These are phyloP conservation scores for Ondatra zibethicus DNA, from an alignment of 2,113 vertebrate species.

Conservation along the genomic window DNA sequence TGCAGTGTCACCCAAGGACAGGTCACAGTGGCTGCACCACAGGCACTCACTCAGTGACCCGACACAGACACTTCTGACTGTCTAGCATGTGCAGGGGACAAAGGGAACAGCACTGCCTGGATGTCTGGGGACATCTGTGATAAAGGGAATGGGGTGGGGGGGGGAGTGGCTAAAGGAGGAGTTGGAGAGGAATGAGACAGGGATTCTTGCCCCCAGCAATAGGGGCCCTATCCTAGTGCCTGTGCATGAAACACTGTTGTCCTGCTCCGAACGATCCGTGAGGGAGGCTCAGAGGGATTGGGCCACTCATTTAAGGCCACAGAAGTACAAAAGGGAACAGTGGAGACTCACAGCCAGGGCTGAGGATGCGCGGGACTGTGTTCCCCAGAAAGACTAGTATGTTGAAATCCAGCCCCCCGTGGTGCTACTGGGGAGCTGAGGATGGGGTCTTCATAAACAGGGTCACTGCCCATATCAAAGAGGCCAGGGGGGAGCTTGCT, in stretches of 20 bases:
- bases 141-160: background rate
- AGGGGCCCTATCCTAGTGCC: background rate
- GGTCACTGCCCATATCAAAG: background rate
- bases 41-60: background rate
- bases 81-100: background rate
- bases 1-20: background rate
- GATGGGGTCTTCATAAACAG: background rate
- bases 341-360: background rate
- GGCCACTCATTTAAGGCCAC: background rate
- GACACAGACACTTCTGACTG: background rate
- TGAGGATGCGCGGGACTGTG: background rate
- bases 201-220: background rate
- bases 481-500: background rate
- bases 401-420: background rate
- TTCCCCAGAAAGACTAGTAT: background rate
- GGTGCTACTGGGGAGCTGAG: background rate
- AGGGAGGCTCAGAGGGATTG: background rate
- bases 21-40: background rate
- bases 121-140: background rate
- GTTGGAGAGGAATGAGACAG: background rate
- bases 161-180: background rate
- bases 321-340: background rate
- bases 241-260: background rate
- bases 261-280: background rate
- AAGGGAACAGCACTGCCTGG: accelerated